A percentile compares a stretch with the other conserved stretches of the same genome.
phyloP scores from a whole-genome alignment of 2,113 vertebrate species.

The Corapipo altera region DNA sequence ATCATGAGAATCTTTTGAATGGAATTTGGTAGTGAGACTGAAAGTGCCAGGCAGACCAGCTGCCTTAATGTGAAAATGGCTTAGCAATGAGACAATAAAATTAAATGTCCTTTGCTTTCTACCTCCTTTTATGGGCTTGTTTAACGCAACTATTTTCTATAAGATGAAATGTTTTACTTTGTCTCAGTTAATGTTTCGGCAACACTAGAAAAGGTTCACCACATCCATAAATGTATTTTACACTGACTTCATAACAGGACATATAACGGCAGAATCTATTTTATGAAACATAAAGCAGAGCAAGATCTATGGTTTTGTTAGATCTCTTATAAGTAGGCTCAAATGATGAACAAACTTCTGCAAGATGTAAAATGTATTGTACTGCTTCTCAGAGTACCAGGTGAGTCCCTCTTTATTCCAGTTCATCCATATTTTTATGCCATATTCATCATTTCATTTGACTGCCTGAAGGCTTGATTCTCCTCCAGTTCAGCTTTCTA shows the following conservation, averaged over 20 bases:
- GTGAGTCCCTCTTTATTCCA: neutral
- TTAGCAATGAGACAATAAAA: neutral
- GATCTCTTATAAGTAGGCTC: neutral
- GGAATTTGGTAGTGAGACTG: neutral
- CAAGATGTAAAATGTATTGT: neutral
- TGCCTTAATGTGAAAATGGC: neutral
- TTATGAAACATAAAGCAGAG: neutral
- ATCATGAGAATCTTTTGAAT: neutral
- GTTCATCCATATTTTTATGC: neutral
- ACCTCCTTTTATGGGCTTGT: neutral
- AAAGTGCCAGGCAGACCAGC: neutral
- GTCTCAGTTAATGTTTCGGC: neutral
- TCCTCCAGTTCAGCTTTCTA: neutral
- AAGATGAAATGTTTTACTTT: neutral
- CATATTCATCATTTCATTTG: neutral
- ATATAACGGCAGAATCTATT: neutral
- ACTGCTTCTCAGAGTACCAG: neutral
- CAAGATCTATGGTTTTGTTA: neutral
- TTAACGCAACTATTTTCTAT: neutral
- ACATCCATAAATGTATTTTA: neutral
- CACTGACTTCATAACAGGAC: neutral
- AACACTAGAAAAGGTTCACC: neutral
- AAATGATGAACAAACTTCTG: neutral
- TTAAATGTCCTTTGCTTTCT: neutral
- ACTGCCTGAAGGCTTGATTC: neutral